Conservation (phyloP, 2,888 invertebrate species). For the Pammene fasciana region DNA sequence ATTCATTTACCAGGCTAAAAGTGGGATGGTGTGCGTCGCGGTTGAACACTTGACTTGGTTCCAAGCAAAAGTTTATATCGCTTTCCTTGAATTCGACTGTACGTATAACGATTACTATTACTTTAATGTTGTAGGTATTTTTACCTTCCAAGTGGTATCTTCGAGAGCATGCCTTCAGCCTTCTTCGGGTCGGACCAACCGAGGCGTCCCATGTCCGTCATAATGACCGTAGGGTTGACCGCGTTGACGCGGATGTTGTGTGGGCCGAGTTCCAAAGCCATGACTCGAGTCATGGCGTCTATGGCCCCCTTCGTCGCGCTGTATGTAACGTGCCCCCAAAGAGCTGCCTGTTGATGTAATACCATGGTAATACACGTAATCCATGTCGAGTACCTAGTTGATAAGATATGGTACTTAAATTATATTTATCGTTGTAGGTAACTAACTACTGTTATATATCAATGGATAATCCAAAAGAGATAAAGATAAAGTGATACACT, state of each 20-base stretch:
- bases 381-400: neutral
- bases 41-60: too few relatives aligned
- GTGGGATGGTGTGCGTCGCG: too few relatives aligned
- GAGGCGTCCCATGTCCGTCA: slow-evolving; percentile 91
- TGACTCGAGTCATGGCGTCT: slow-evolving; percentile 88
- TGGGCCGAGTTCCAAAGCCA: slow-evolving; percentile 91
- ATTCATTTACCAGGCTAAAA: too few relatives aligned
- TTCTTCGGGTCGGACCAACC: slow-evolving; percentile 90
- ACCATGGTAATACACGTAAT: neutral
- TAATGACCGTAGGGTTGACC: slow-evolving; percentile 93
- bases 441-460: neutral
- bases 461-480: neutral
- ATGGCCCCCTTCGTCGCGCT: slow-evolving; percentile 92
- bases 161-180: slow-evolving; percentile 85
- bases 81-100: too few relatives aligned
- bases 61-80: too few relatives aligned
- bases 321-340: slow-evolving; percentile 88
- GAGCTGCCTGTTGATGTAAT: slow-evolving; percentile 73
- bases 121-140: neutral
- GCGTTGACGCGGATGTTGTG: slow-evolving; percentile 91
- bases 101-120: too few relatives aligned
- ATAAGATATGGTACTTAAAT: too few relatives aligned
- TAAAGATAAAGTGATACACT: neutral
- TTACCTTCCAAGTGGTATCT: slow-evolving; percentile 90
- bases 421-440: too few relatives aligned